These are phyloP conservation scores for Sebastes oblongus DNA, from an alignment of 2,797 vertebrate species.

Conservation along the genomic window DNA sequence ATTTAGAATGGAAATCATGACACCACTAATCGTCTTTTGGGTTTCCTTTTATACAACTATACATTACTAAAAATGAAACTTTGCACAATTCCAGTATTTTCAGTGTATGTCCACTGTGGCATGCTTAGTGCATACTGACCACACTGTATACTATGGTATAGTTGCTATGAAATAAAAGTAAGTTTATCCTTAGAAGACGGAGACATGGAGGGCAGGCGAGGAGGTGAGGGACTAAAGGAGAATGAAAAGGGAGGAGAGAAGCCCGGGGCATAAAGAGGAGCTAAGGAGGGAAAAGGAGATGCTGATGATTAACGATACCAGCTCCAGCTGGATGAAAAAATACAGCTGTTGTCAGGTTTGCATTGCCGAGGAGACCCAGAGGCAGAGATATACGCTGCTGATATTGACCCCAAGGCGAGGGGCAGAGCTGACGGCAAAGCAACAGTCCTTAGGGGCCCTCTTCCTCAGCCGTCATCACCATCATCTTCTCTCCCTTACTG, in stretches of 20 bases:
- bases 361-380: conserved; percentile 25
- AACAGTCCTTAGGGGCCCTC: conserved; percentile 7
- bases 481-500: not conserved
- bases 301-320: conserved; percentile 51
- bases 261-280: conserved; percentile 17
- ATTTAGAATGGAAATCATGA: too few relatives aligned
- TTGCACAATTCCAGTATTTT: too few relatives aligned
- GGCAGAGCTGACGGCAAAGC: conserved; percentile 39
- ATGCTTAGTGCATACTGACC: not conserved
- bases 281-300: not conserved
- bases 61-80: too few relatives aligned
- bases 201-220: conserved; percentile 13
- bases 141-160: not conserved
- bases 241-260: conserved; percentile 9
- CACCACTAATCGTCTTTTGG: too few relatives aligned
- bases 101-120: not conserved
- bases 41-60: too few relatives aligned
- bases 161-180: not conserved
- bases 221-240: conserved; percentile 4
- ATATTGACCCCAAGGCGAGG: conserved; percentile 37
- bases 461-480: conserved; percentile 14
- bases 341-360: conserved; percentile 18
- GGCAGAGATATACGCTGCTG: conserved; percentile 18
- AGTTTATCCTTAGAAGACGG: not conserved
- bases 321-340: conserved; percentile 27